These are phyloP conservation scores for Cotesia typhae DNA, from an alignment of 1,140 invertebrate species.

Conservation along the genomic window DNA sequence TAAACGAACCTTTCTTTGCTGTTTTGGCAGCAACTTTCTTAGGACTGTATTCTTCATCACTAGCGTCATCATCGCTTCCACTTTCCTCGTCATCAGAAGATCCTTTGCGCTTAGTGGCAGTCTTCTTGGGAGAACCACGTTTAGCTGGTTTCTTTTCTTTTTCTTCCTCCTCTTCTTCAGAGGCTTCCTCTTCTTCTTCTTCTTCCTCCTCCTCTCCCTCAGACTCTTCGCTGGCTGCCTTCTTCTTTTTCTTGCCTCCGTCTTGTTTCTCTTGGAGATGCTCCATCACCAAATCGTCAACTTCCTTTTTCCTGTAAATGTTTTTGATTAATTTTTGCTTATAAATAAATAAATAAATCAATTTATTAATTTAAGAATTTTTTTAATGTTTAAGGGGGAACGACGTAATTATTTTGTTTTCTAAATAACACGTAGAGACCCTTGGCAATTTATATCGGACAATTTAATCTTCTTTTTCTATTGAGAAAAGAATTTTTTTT, in stretches of 20 bases:
- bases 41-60: slow-evolving; percentile 76
- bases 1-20: slow-evolving; percentile 44
- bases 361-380: too few relatives aligned
- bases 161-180: slow-evolving; percentile 69
- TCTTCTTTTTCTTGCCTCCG: slow-evolving; percentile 65
- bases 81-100: slow-evolving; percentile 71
- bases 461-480: slow-evolving; percentile 33
- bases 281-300: slow-evolving; percentile 86
- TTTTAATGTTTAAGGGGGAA: slow-evolving; percentile 58
- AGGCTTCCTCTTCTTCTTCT: slow-evolving; percentile 66
- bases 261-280: slow-evolving; percentile 72
- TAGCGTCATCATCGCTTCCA: slow-evolving; percentile 71
- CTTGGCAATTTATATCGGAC: slow-evolving; percentile 57
- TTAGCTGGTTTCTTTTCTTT: slow-evolving; percentile 73
- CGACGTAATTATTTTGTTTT: slow-evolving; percentile 53
- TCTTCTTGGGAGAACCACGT: slow-evolving; percentile 65
- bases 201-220: slow-evolving; percentile 73
- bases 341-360: not conserved
- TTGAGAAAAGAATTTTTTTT: slow-evolving; percentile 39
- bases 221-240: slow-evolving; percentile 66
- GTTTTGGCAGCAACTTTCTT: slow-evolving; percentile 66
- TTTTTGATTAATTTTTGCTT: slow-evolving; percentile 16
- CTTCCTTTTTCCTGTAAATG: slow-evolving; percentile 78
- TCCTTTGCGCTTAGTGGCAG: slow-evolving; percentile 65
- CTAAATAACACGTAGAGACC: slow-evolving; percentile 57